phyloP scores from a whole-genome alignment of 2,888 invertebrate species.

The Ophraella communa region DNA sequence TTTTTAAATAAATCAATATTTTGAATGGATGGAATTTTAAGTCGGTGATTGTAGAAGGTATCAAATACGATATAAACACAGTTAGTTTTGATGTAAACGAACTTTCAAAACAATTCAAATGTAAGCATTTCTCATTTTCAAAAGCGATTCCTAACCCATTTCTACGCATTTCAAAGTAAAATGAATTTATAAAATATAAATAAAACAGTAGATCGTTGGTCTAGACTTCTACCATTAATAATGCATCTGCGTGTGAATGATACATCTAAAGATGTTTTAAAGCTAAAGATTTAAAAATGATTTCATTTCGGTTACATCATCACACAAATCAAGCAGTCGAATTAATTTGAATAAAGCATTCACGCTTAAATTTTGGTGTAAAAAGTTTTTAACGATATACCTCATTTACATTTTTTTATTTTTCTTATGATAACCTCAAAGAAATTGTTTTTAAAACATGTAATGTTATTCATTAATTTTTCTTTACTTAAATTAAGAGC shows the following conservation, averaged over 20 bases:
- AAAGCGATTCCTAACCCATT: slow-evolving; percentile 32
- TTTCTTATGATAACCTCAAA: too few relatives aligned
- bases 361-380: neutral
- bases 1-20: too few relatives aligned
- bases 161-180: slow-evolving; percentile 33
- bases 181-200: slow-evolving; percentile 35
- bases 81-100: slow-evolving; percentile 2
- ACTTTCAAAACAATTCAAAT: slow-evolving; percentile 6
- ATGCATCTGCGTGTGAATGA: slow-evolving; percentile 12
- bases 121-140: slow-evolving; percentile 6
- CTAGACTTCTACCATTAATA: slow-evolving; percentile 20
- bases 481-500: too few relatives aligned
- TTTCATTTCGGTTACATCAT: slow-evolving; percentile 1
- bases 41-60: too few relatives aligned
- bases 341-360: neutral
- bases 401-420: too few relatives aligned
- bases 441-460: too few relatives aligned
- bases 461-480: too few relatives aligned
- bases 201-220: slow-evolving; percentile 21
- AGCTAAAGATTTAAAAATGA: neutral
- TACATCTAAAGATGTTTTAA: neutral
- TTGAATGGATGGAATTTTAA: too few relatives aligned
- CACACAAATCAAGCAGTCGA: neutral
- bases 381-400: too few relatives aligned
- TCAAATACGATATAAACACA: neutral